Percentiles rank a stretch among this genome's conserved stretches.
These are phyloP conservation scores for Labeo rohita DNA, from an alignment of 2,113 vertebrate species.

Conservation along the genomic window DNA sequence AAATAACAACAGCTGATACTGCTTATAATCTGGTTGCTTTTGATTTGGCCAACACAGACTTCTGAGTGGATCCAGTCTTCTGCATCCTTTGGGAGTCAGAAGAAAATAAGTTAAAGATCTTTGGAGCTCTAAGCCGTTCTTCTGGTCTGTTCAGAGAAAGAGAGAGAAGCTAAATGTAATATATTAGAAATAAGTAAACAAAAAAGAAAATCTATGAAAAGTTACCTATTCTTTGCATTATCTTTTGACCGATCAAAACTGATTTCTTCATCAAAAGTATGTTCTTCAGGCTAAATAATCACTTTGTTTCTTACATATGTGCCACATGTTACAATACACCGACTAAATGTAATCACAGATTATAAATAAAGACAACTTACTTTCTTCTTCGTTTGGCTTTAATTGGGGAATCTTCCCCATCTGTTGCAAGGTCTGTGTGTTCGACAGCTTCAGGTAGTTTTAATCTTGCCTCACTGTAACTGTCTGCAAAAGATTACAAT, in stretches of 20 bases:
- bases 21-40: background rate
- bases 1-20: background rate
- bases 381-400: background rate
- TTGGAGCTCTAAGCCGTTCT: background rate
- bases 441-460: conserved; percentile 5
- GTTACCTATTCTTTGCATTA: background rate
- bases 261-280: background rate
- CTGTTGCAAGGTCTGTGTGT: background rate
- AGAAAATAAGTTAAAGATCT: background rate
- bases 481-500: background rate
- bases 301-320: background rate
- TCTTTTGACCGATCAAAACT: background rate
- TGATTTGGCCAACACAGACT: background rate
- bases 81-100: background rate
- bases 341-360: background rate
- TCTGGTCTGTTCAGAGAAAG: background rate
- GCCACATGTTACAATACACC: no score
- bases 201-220: background rate
- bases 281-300: background rate
- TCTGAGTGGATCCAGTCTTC: background rate
- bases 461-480: conserved; percentile 1
- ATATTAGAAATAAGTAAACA: background rate
- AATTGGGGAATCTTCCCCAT: background rate
- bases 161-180: background rate
- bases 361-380: background rate